Percentiles rank a stretch among this genome's conserved stretches.
phyloP scores from a whole-genome alignment of 2,888 invertebrate genomes.

The Agrotis clavis region DNA sequence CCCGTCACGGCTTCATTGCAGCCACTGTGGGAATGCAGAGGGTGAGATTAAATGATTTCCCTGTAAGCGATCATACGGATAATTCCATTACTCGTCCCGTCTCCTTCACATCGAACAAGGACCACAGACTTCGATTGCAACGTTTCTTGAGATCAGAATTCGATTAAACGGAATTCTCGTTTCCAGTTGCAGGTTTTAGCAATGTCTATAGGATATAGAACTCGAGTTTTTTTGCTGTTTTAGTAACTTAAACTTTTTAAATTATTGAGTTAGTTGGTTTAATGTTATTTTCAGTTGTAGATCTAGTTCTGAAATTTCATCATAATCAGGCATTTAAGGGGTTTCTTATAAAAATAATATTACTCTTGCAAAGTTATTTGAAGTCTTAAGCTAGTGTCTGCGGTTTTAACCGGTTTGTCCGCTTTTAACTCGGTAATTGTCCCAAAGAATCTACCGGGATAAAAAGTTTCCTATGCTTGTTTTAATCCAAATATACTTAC shows the following conservation, averaged over 20 bases:
- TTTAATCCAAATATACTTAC: too few relatives aligned
- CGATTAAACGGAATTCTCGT: slow-evolving; percentile 43
- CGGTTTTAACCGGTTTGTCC: too few relatives aligned
- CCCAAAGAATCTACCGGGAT: too few relatives aligned
- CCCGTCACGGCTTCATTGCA: slow-evolving; percentile 30
- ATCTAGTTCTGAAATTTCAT: not conserved
- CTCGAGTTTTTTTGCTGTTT: not conserved
- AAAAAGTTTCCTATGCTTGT: too few relatives aligned
- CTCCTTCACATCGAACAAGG: slow-evolving; percentile 51
- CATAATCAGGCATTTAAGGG: not conserved
- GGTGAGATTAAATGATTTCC: slow-evolving; percentile 67
- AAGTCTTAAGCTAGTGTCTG: too few relatives aligned
- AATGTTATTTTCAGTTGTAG: not conserved
- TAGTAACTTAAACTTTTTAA: not conserved
- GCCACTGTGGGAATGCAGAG: slow-evolving; percentile 17
- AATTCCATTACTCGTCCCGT: slow-evolving; percentile 66
- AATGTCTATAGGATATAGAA: not conserved
- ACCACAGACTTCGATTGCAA: slow-evolving; percentile 59
- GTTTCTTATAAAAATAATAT: too few relatives aligned
- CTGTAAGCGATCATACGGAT: slow-evolving; percentile 67
- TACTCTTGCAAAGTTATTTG: too few relatives aligned
- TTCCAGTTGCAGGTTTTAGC: slow-evolving; percentile 27
- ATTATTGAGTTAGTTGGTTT: not conserved
- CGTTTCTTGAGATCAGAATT: slow-evolving; percentile 58
- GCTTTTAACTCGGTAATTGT: too few relatives aligned